Base-by-base conservation (phyloP, 2,797 vertebrate species). In the Etheostoma perlongum region DNA sequence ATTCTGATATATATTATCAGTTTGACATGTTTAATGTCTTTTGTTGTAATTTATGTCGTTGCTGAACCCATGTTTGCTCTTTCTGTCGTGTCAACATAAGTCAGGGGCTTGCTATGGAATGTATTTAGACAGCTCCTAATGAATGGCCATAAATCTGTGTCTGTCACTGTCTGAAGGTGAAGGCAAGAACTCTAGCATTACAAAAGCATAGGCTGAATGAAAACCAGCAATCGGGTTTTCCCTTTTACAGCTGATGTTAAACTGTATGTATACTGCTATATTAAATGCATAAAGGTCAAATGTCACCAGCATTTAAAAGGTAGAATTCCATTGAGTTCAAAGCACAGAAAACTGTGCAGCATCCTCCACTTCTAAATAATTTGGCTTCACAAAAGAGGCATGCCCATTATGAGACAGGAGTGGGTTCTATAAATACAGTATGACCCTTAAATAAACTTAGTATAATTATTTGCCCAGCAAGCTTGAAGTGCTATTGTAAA, bases 1-100 rank as follows among this genome's bases (percentile, higher is more conserved):
- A 30, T 10, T 59, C 54, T 10, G 58, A 25, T 23, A 3, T n/a
- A n/a, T 21, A 33, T 66, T 21, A 70, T 33, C 69, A 21, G 33
- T 18, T 19, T 19, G 25, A 19, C 19, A 51, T 6, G 69, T 74
- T 78, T 73, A 67, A 81, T 18, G 69, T 73, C 68, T 61, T 25
- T 51, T 30, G 59, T 15, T 72, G 68, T 74, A 55, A 80, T 72
- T 83, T 61, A 51, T 30, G 11, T 61, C 72, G 69, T 46, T 18
- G 44, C 1, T 33, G 44, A 58, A 64, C 44, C 76, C 46, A 12
- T 40, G 19, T 75, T 71, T 57, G 67, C 64, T 47, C 44, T 44
- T 61, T 21, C 67, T 63, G 66, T 64, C 33, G 6, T 51, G 78
- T 80, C 57, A 72, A 27, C 65, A 30, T 7, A 36, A 68, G 55